Conservation (phyloP, 2,113 vertebrate species). For the Ophthalmolycus amberensis region DNA sequence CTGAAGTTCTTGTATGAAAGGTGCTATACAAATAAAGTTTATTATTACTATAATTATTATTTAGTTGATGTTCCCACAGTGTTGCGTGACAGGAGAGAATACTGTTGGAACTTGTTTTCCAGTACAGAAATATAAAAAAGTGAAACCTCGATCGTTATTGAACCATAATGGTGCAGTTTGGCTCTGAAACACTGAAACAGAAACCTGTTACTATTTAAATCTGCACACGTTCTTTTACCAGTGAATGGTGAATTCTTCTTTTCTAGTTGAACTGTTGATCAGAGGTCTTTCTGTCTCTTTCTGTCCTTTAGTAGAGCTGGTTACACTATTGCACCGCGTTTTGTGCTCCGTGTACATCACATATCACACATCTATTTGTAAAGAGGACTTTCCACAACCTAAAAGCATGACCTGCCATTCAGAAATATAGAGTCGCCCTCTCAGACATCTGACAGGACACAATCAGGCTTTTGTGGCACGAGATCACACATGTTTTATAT, state of each 20-base stretch:
- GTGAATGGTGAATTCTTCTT: not conserved
- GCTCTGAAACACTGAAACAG: not conserved
- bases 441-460: not conserved
- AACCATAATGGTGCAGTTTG: not conserved
- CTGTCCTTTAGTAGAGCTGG: not conserved
- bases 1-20: too few relatives aligned
- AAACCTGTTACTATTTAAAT: not conserved
- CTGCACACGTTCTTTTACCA: not conserved
- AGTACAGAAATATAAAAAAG: too few relatives aligned
- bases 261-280: not conserved
- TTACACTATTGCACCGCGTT: not conserved
- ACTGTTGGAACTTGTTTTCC: too few relatives aligned
- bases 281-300: not conserved
- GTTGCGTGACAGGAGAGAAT: too few relatives aligned
- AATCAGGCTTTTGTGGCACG: not conserved
- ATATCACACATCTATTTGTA: not conserved
- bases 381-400: not conserved
- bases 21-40: too few relatives aligned
- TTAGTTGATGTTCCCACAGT: too few relatives aligned
- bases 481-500: not conserved
- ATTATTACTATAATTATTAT: too few relatives aligned
- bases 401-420: not conserved
- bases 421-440: not conserved
- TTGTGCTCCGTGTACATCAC: not conserved
- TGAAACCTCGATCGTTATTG: too few relatives aligned